Evolutionary conservation across 1,140 invertebrate species (phyloP).

Genomic region (Bilobella aurantiaca): DNA sequence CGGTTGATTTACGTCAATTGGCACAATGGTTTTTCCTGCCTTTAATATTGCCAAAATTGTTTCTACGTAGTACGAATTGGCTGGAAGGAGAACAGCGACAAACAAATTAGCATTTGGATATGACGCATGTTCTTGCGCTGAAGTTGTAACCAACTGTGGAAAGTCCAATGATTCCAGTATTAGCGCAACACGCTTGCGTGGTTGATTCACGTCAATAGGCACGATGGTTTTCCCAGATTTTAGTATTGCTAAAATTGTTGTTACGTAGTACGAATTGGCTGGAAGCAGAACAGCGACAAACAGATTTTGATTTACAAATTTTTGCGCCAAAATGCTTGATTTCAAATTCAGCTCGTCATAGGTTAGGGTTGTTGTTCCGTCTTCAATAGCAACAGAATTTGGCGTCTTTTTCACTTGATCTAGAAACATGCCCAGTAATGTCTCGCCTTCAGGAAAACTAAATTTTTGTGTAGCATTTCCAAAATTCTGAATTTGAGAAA

Average conservation of each 20-base stretch:
- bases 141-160: not conserved
- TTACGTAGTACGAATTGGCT: not conserved
- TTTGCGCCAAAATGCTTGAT: not conserved
- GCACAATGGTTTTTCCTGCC: conserved; percentile 9
- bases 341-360: not conserved
- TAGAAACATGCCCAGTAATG: not conserved
- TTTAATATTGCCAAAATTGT: conserved; percentile 10
- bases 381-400: not conserved
- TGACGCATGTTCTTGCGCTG: too few relatives aligned
- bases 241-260: conserved; percentile 3
- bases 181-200: not conserved
- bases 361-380: not conserved
- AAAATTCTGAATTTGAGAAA: not conserved
- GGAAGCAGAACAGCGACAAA: not conserved
- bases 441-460: not conserved
- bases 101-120: not conserved
- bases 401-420: not conserved
- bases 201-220: conserved; percentile 11
- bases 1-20: conserved; percentile 11
- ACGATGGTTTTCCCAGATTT: conserved; percentile 10
- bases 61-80: not conserved
- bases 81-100: not conserved
- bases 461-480: not conserved
- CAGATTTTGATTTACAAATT: not conserved
- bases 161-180: not conserved